Evolutionary conservation across 1,140 invertebrate genomes (phyloP).

Genomic region (Trichonephila inaurata): DNA sequence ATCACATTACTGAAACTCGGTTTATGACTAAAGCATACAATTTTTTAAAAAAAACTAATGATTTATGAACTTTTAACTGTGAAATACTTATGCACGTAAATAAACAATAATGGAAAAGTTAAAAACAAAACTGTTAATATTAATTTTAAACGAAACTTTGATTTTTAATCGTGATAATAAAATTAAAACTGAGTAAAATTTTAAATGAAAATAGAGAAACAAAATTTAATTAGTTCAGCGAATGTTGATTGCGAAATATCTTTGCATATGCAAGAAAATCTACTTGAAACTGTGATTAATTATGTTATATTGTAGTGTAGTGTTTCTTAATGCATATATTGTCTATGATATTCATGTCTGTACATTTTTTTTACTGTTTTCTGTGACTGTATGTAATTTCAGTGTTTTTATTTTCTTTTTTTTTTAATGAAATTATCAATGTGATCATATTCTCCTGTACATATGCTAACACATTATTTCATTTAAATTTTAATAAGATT

Average conservation of each 20-base stretch:
- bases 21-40: no score
- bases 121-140: neutral
- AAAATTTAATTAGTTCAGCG: neutral
- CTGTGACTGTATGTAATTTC: neutral
- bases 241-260: neutral
- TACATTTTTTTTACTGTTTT: neutral
- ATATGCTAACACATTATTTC: neutral
- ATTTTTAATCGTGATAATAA: neutral
- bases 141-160: neutral
- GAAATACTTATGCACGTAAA: neutral
- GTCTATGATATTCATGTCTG: neutral
- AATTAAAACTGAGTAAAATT: no score
- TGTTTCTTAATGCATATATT: neutral
- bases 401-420: neutral
- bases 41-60: neutral
- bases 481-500: constrained; percentile 1
- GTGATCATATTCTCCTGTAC: constrained; percentile 1
- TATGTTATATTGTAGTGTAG: neutral
- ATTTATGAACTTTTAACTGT: neutral
- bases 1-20: neutral
- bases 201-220: no score
- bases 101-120: neutral
- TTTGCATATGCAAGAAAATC: neutral
- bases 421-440: neutral
- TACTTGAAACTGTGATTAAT: constrained; percentile 24